Conservation (phyloP, 2,888 invertebrate species). For the Drosophila mimetica region DNA sequence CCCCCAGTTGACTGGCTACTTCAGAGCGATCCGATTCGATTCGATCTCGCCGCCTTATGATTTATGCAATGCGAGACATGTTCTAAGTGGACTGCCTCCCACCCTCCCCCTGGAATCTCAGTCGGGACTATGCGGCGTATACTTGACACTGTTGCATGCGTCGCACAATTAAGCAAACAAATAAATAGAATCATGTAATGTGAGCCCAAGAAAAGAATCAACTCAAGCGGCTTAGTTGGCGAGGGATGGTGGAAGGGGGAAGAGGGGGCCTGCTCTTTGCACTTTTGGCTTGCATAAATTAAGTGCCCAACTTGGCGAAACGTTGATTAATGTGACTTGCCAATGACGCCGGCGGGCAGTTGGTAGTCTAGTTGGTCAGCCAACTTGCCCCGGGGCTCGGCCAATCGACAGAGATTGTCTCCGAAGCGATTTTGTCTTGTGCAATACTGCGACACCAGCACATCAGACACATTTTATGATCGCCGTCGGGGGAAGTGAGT, state of each 20-base stretch:
- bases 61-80: slow-evolving; percentile 48
- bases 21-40: slow-evolving; percentile 25
- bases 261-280: slow-evolving; percentile 65
- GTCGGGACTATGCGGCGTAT: slow-evolving; percentile 66
- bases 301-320: slow-evolving; percentile 59
- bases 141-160: slow-evolving; percentile 65
- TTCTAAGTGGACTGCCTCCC: slow-evolving; percentile 18
- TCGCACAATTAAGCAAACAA: slow-evolving; percentile 51
- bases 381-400: slow-evolving; percentile 34
- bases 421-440: slow-evolving; percentile 55
- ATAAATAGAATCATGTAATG: slow-evolving; percentile 42
- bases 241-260: slow-evolving; percentile 1
- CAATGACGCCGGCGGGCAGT: slow-evolving; percentile 27
- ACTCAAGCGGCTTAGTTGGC: slow-evolving; percentile 18
- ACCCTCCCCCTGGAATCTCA: neutral
- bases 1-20: slow-evolving; percentile 48
- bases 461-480: slow-evolving; percentile 56
- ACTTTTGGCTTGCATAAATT: slow-evolving; percentile 73
- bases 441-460: slow-evolving; percentile 57
- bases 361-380: slow-evolving; percentile 21
- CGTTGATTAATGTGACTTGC: slow-evolving; percentile 66
- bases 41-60: slow-evolving; percentile 47
- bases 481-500: slow-evolving; percentile 3
- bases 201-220: slow-evolving; percentile 31
- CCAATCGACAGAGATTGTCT: slow-evolving; percentile 52